A percentile compares a stretch with the other conserved stretches of the same genome.
These are phyloP conservation scores for Trichogramma dendrolimi DNA, from an alignment of 2,888 invertebrate species.

Conservation along the genomic window DNA sequence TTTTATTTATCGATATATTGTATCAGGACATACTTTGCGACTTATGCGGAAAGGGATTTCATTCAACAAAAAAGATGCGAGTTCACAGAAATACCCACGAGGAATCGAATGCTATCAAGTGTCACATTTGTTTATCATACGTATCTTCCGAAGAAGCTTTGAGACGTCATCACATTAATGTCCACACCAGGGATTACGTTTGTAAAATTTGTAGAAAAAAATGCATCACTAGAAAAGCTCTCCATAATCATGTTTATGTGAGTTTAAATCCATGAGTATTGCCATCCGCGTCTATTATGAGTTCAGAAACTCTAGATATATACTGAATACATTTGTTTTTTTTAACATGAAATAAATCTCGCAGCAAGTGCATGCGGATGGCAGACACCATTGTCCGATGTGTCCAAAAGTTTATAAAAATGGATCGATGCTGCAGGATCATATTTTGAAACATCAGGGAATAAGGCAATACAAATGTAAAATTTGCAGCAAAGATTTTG, in stretches of 20 bases:
- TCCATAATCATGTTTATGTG: slow-evolving; percentile 22
- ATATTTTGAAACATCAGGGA: slow-evolving; percentile 21
- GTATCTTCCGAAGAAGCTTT: slow-evolving; percentile 9
- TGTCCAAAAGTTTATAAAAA: slow-evolving; percentile 19
- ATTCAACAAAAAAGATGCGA: slow-evolving; percentile 15
- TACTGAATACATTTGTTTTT: not conserved
- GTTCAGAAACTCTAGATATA: not conserved
- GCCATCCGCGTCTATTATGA: too few relatives aligned
- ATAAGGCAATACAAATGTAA: slow-evolving; percentile 21
- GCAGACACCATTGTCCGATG: slow-evolving; percentile 12
- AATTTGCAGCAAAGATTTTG: slow-evolving; percentile 14
- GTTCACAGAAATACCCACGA: slow-evolving; percentile 17
- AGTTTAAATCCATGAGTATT: not conserved
- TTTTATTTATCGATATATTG: too few relatives aligned
- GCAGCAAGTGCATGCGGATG: slow-evolving; percentile 18
- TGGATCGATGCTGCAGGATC: slow-evolving; percentile 17
- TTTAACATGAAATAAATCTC: not conserved
- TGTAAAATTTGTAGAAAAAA: slow-evolving; percentile 15
- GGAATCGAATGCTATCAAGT: slow-evolving; percentile 20
- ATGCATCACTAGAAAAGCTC: slow-evolving; percentile 11
- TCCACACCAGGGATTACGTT: slow-evolving; percentile 14
- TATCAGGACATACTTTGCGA: slow-evolving; percentile 13
- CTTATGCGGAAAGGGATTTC: slow-evolving; percentile 15
- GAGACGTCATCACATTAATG: slow-evolving; percentile 8
- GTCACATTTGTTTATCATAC: slow-evolving; percentile 7